Base-by-base conservation (phyloP, 2,113 vertebrate species). In the Chamaetylas fuelleborni region DNA sequence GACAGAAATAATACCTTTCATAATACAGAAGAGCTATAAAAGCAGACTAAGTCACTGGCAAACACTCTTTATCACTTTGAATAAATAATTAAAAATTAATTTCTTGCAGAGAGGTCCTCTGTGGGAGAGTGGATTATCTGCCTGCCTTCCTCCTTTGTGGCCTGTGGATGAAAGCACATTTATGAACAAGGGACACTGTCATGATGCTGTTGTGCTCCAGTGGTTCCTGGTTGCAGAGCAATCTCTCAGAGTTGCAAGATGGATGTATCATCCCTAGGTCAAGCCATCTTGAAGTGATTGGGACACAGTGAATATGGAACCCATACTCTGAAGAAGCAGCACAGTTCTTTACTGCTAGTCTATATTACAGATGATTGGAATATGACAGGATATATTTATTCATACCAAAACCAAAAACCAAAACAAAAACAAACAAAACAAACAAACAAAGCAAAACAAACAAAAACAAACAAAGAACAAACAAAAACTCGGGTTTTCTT, bases 101-200 rank as follows among this genome's bases (percentile, higher is more conserved):
- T 93, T 81, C 14, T 77, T 40, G 26, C 60, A 79, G 65, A 89
- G 61, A 86, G 81, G 74, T 79, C 13, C 47, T 45, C 40, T 70
- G 29, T 38, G 34, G 33, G 19, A 61, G 17, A 58, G 29, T 19
- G 16, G 51, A 57, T 86, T 71, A 82, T 67, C 60, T 45, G 9
- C 34, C 29, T 79, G 8, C 38, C 26, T 79, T 29, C 29, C 14
- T 42, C 60, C 53, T 73, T 77, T 57, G 61, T 36, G 45, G 36
- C 45, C 54, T 50, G 13, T 56, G n/a, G 34, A 45, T 47, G 34
- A 81, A 80, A 64, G 40, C 26, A 72, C 33, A 50, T 38, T 71
- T 40, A 51, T 60, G 25, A 66, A 24, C 22, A 71, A 60, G 34
- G 28, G 43, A 38, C 33, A 64, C 17, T 12, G 1, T 10, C 31